Evolutionary conservation across 1,140 invertebrate species (phyloP).

Genomic region (Neodiprion lecontei): DNA sequence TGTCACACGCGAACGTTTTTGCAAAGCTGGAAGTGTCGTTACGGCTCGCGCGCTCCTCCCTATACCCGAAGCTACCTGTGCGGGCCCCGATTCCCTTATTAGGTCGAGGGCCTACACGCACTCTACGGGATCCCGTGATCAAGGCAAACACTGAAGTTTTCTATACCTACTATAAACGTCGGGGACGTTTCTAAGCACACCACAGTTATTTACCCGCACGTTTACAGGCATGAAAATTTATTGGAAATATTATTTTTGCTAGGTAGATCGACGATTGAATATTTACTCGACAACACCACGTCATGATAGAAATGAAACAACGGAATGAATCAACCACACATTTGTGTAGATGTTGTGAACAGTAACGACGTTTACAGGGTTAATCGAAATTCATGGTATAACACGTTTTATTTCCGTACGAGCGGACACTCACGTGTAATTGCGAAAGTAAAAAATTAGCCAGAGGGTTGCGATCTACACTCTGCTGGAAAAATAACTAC

Average conservation of each 20-base stretch:
- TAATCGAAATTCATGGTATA: no score
- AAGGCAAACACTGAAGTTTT: slow-evolving; percentile 11
- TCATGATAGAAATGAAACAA: no score
- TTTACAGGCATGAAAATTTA: slow-evolving; percentile 8
- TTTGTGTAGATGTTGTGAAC: no score
- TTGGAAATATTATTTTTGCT: neutral
- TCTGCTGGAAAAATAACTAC: neutral
- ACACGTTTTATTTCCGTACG: no score
- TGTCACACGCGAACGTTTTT: slow-evolving; percentile 44
- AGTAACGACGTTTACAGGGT: no score
- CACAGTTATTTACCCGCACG: neutral
- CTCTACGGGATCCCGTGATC: slow-evolving; percentile 10
- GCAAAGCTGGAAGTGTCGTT: slow-evolving; percentile 34
- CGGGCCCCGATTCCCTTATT: slow-evolving; percentile 20
- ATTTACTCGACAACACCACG: no score
- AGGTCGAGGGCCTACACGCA: neutral
- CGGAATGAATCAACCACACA: no score
- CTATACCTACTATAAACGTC: neutral
- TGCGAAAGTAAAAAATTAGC: neutral
- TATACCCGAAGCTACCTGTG: slow-evolving; percentile 7
- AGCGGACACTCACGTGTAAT: no score
- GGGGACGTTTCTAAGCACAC: no score
- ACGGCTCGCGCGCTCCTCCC: slow-evolving; percentile 24
- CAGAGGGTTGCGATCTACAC: neutral
- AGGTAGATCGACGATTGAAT: neutral